Evolutionary conservation across 1,140 invertebrate genomes (phyloP).

Genomic region (Drosophila takahashii): DNA sequence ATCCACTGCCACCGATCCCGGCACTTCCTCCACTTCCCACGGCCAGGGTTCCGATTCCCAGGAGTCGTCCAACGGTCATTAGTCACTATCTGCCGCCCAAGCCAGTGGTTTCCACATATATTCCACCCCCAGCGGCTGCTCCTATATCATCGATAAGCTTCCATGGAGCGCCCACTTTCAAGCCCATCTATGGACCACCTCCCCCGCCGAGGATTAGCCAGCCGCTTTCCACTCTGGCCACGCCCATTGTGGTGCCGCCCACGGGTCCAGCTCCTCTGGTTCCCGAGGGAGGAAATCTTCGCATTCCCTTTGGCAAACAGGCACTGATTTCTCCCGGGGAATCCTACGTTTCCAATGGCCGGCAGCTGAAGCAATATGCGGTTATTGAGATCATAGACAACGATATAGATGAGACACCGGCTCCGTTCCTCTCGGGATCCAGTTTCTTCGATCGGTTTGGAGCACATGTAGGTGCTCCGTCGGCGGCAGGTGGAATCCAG

Average conservation of each 20-base stretch:
- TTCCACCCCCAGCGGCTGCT: constrained; percentile 22
- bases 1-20: constrained; percentile 71
- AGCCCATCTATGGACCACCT: constrained; percentile 26
- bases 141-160: constrained; percentile 56
- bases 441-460: constrained; percentile 66
- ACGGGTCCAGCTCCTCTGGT: constrained; percentile 7
- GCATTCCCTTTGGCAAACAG: constrained; percentile 71
- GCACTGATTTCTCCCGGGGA: constrained; percentile 65
- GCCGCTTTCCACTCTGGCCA: constrained; percentile 17
- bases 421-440: constrained; percentile 61
- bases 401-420: constrained; percentile 66
- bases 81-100: constrained; percentile 36
- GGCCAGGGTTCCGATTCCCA: constrained; percentile 35
- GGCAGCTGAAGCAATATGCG: constrained; percentile 80
- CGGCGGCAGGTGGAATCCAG: constrained; percentile 48
- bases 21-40: constrained; percentile 68
- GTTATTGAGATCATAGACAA: constrained; percentile 82
- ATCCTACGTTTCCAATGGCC: constrained; percentile 71
- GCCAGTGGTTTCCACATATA: constrained; percentile 15
- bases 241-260: constrained; percentile 42
- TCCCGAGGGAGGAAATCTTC: constrained; percentile 46
- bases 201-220: constrained; percentile 13
- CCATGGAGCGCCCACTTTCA: constrained; percentile 42
- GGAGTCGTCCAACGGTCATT: constrained; percentile 44
- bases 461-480: constrained; percentile 45